Evolutionary conservation across 1,140 invertebrate genomes (phyloP), one percentile per base, ranked within the genome.

Genomic region (Drosophila navojoa): DNA sequence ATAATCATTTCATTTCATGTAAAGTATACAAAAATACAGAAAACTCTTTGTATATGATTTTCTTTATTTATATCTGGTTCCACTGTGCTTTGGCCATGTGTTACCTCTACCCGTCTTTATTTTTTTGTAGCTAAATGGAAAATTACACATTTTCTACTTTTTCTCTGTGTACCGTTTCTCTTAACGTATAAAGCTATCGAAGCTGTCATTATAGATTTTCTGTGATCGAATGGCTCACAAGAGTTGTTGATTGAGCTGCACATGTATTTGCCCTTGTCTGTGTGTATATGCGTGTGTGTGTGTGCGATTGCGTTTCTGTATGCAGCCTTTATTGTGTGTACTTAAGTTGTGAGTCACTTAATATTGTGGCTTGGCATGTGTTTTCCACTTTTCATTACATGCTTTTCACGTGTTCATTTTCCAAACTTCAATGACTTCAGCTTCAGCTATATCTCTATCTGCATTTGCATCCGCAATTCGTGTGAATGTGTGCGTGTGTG

Each of bases 131-230:
- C 57, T 61, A 22, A 13, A 25, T 29, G n/a, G 38, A 35, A 64
- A 64, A 57, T 63, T 55, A 38, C 9, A 13, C 35, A 38, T 38
- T 38, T 38, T 38, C 35, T 19, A 13, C 35, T 19, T 47, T 16
- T 35, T 55, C 25, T 25, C 42, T 58, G 54, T 49, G 10, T 60
- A 29, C 9, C 55, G 53, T 58, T 64, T 58, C 63, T 42, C 32
- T 66, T 42, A 55, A 64, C 71, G 52, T 59, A 71, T 79, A 79
- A 76, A 85, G 81, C 81, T 59, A 81, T 81, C 81, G 75, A 76
- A 74, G 58, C 77, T 85, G 77, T 87, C 81, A 87, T 81, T 85
- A 81, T 76, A 71, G 81, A 86, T 81, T 87, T 85, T 70, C 78
- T 49, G 75, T 81, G 81, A 86, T 86, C 70, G 74, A 85, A 85